phyloP scores from a whole-genome alignment of 2,888 invertebrate species.

The Catocala sponsa region DNA sequence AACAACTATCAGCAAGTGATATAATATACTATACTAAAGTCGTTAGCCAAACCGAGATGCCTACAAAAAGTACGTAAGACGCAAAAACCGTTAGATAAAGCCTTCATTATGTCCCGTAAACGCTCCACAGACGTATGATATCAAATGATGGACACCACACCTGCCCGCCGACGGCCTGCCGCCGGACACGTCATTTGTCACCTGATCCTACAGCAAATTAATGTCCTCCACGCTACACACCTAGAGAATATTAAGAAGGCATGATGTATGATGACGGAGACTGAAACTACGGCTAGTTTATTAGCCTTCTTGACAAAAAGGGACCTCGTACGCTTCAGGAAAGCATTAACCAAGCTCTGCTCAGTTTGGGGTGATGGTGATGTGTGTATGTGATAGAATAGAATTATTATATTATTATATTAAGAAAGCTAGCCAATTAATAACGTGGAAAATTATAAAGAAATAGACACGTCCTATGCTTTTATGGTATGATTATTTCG shows the following conservation, averaged over 20 bases:
- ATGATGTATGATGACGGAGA: constrained; percentile 6
- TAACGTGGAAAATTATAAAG: too few relatives aligned
- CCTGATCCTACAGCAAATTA: constrained; percentile 12
- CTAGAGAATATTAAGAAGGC: constrained; percentile 13
- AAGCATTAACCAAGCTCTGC: too few relatives aligned
- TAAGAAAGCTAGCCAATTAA: too few relatives aligned
- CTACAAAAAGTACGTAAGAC: neutral
- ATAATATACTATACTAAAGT: too few relatives aligned
- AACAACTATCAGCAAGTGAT: too few relatives aligned
- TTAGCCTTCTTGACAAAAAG: neutral
- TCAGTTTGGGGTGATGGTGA: too few relatives aligned
- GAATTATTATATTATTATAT: too few relatives aligned
- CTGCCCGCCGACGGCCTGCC: neutral
- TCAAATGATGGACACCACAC: constrained; percentile 8
- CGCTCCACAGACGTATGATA: neutral
- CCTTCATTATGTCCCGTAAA: neutral
- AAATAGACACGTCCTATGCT: too few relatives aligned
- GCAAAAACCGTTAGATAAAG: neutral
- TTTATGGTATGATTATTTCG: too few relatives aligned
- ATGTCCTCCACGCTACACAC: constrained; percentile 1
- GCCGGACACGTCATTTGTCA: constrained; percentile 13
- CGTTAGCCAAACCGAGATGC: too few relatives aligned
- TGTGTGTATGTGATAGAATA: too few relatives aligned
- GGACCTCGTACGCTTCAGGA: constrained; percentile 1
- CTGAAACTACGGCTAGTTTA: neutral